Percentiles rank a stretch among this genome's conserved stretches.
Evolutionary conservation across 2,113 vertebrate species (phyloP).

Genomic region (Miniopterus natalensis): DNA sequence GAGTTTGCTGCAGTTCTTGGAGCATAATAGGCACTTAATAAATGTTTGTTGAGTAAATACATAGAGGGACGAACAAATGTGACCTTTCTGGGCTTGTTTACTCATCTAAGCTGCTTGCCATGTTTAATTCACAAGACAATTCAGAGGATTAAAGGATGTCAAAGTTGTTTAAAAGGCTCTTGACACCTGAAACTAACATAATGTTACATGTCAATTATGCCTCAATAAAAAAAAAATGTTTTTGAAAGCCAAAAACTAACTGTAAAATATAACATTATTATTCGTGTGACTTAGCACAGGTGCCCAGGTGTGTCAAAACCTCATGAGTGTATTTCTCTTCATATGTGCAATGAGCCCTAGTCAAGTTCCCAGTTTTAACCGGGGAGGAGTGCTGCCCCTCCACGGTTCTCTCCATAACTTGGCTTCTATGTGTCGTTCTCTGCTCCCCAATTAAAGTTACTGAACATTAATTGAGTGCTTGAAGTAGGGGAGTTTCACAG

Average conservation of each 20-base stretch:
- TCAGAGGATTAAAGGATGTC: not conserved
- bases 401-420: not conserved
- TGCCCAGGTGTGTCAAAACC: not conserved
- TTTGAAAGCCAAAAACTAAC: slow-evolving; percentile 37
- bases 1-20: not conserved
- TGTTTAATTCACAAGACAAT: slow-evolving; percentile 20
- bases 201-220: not conserved
- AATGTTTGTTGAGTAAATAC: not conserved
- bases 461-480: not conserved
- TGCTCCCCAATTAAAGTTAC: not conserved
- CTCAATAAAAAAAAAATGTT: not conserved
- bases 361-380: not conserved
- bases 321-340: not conserved
- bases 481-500: not conserved
- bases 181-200: not conserved
- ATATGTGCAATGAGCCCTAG: not conserved
- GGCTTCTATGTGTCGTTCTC: not conserved
- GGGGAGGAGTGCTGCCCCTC: not conserved
- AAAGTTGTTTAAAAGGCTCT: not conserved
- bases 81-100: slow-evolving; percentile 6
- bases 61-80: not conserved
- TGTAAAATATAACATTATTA: not conserved
- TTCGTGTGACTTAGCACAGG: not conserved
- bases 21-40: not conserved
- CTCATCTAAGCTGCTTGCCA: not conserved